phyloP scores from a whole-genome alignment of 1,140 invertebrate species.

The Zaprionus ghesquierei region DNA sequence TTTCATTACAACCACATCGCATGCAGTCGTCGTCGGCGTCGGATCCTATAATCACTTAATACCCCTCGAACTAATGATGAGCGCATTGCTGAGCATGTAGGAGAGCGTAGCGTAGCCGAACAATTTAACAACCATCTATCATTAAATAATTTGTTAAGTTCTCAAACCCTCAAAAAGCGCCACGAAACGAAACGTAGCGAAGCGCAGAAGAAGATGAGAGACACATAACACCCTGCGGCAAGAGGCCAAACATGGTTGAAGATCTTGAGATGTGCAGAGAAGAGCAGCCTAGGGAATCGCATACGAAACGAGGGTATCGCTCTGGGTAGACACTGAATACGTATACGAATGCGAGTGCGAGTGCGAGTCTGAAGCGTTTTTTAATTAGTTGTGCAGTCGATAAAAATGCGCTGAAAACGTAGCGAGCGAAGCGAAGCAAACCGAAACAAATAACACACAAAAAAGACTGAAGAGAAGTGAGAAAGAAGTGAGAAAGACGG shows the following conservation, averaged over 20 bases:
- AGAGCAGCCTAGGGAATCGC: neutral
- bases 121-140: constrained; percentile 77
- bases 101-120: constrained; percentile 48
- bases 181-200: constrained; percentile 18
- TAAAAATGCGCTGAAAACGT: constrained; percentile 75
- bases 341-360: constrained; percentile 13
- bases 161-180: constrained; percentile 64
- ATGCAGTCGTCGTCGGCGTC: neutral
- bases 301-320: neutral
- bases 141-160: constrained; percentile 80
- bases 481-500: neutral
- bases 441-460: constrained; percentile 35
- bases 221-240: constrained; percentile 33
- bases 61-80: constrained; percentile 53
- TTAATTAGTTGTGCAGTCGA: constrained; percentile 78
- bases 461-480: neutral
- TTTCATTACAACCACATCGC: constrained; percentile 26
- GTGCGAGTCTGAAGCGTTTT: constrained; percentile 58
- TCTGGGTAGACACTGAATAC: neutral
- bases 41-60: constrained; percentile 70
- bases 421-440: constrained; percentile 28
- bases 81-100: constrained; percentile 17
- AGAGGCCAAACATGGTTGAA: neutral
- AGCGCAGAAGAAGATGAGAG: constrained; percentile 1
- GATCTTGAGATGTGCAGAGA: constrained; percentile 8